Base-by-base conservation (phyloP, 2,797 vertebrate species). In the Perodicticus potto region DNA sequence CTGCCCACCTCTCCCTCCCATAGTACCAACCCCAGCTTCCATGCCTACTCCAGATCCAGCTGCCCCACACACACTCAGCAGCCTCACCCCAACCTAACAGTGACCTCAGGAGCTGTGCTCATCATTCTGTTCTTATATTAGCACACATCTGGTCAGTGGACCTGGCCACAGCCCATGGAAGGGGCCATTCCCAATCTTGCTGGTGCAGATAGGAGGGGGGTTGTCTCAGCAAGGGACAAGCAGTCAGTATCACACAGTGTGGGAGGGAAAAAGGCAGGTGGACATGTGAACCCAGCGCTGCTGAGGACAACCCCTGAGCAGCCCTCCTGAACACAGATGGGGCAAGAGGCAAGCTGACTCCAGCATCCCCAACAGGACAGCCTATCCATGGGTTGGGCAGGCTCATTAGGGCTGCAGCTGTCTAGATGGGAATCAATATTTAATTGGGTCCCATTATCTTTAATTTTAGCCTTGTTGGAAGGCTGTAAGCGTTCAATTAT, bases 371-470 rank as follows among this genome's bases (percentile, higher is more conserved):
- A 6, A 63, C 49, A 6, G 1, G 13, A 5, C 19, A 25, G 49
- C 32, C 8, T 37, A 22, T 34, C 77, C 7, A 1, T 1, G 20
- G 76, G 76, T 7, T 11, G 25, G n/a, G 59, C 3, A 1, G 22
- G 63, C 10, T 49, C 86, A 37, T 45, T 37, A 65, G 10, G 49
- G 23, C 37, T 14, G 32, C 59, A 73, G 86, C 80, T 84, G 86
- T 43, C 57, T 34, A 11, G 27, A 67, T 61, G 55, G 55, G 73
- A 55, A 72, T 94, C 82, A 83, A 86, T 72, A 32, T 95, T 93
- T 80, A n/a, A 86, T 17, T 40, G 40, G 43, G 23, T n/a, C 19
- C 49, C 34, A 59, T 81, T 34, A 91, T 67, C 92, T 53, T 53
- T 53, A 53, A 53, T 53, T 53, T 53, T 53, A 53, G 49, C 49